These are phyloP conservation scores for Brassicogethes aeneus DNA, from an alignment of 2,888 invertebrate species.

Conservation along the genomic window DNA sequence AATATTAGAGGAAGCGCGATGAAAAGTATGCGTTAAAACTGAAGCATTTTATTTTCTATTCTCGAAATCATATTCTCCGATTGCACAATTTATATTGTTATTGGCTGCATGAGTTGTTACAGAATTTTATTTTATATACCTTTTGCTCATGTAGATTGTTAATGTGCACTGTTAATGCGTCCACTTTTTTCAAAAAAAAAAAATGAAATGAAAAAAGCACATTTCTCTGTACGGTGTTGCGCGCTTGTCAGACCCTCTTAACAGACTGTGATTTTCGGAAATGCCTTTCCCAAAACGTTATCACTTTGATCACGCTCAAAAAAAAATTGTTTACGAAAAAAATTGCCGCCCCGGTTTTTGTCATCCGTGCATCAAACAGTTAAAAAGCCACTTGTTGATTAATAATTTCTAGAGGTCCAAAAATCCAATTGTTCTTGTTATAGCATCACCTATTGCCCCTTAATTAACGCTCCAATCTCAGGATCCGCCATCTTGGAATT, in stretches of 20 bases:
- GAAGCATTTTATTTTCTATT: no score
- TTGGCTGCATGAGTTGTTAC: constrained; percentile 36
- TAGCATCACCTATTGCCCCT: no score
- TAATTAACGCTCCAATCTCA: no score
- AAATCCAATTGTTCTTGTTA: not conserved
- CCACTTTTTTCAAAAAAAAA: constrained; percentile 12
- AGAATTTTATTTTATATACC: constrained; percentile 33
- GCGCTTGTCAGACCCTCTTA: constrained; percentile 37
- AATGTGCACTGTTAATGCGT: constrained; percentile 38
- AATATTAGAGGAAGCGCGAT: no score
- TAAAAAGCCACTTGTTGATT: not conserved
- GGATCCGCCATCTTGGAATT: no score
- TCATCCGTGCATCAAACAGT: not conserved
- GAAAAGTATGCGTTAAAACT: no score
- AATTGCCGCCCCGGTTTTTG: constrained; percentile 9
- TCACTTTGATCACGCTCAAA: constrained; percentile 24
- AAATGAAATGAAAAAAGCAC: not conserved
- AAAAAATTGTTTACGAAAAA: not conserved
- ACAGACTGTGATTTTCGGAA: constrained; percentile 46
- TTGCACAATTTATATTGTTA: constrained; percentile 36
- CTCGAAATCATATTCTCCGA: no score
- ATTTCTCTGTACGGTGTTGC: constrained; percentile 23
- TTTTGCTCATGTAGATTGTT: constrained; percentile 39
- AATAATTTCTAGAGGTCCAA: not conserved
- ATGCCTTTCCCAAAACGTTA: constrained; percentile 41